Conservation (phyloP, 2,797 vertebrate species). For the Xiphorhynchus erythropygius region DNA sequence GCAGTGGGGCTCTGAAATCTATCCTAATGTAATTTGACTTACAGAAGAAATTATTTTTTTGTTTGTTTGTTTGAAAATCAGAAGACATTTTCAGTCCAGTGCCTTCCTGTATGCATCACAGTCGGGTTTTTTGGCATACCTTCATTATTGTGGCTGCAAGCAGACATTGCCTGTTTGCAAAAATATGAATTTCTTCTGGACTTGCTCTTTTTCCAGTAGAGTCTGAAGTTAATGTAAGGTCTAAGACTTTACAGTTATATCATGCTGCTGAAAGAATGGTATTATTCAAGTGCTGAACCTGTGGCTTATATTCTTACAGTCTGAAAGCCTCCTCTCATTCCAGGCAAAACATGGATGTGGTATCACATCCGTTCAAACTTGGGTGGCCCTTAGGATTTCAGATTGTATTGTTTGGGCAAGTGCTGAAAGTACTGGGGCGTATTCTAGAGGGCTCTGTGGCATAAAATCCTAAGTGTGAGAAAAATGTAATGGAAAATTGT, state of each 20-base stretch:
- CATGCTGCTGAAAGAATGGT: neutral
- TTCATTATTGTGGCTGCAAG: neutral
- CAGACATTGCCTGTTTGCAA: neutral
- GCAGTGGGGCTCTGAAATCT: neutral
- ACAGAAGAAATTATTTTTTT: neutral
- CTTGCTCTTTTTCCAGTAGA: neutral
- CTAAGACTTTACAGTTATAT: neutral
- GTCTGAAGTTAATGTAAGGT: neutral
- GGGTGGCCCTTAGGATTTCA: conserved; percentile 47
- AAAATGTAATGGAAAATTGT: conserved; percentile 65
- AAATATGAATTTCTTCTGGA: neutral
- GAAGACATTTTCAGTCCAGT: neutral
- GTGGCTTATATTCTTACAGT: neutral
- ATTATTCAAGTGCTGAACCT: conserved; percentile 15
- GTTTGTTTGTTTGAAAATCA: neutral
- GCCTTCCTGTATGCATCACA: neutral
- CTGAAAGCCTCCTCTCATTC: conserved; percentile 19
- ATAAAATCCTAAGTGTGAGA: conserved; percentile 32
- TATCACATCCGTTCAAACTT: neutral
- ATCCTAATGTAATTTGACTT: neutral
- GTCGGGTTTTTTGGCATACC: neutral
- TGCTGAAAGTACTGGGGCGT: conserved; percentile 32
- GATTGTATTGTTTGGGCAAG: conserved; percentile 39
- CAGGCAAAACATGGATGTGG: conserved; percentile 17
- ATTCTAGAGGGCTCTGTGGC: conserved; percentile 48